Evolutionary conservation across 2,113 vertebrate genomes (phyloP), one percentile per base, ranked within the genome.

Genomic region (Oenanthe melanoleuca): DNA sequence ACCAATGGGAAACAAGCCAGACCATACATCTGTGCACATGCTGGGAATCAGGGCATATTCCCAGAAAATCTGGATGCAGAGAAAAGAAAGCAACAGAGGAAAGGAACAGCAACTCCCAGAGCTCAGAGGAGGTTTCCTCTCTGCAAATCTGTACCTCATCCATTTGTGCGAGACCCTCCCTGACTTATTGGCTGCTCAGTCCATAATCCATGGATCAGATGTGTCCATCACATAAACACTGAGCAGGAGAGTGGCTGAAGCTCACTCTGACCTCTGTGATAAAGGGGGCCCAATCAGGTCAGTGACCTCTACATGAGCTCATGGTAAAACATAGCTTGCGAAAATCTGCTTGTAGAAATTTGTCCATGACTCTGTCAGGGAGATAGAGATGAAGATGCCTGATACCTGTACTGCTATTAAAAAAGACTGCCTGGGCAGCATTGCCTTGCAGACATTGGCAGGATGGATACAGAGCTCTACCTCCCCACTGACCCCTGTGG

Each of bases 191-290:
- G 69, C 52, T 80, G 63, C 49, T 72, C 61, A 57, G 14, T 7
- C 65, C 0, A 1, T 14, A 59, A 49, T 44, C n/a, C 33, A 2
- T 2, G 18, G 38, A 38, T 60, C 73, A 74, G 26, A 56, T 1
- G 0, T 23, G 13, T 49, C 75, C 59, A 29, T 59, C 20, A 1
- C 1, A 65, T 7, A 47, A 55, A 42, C 19, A 28, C 0, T 7
- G 22, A 86, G 67, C 11, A 3, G 31, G 23, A 69, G 14, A 45
- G 44, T 8, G 9, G 53, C 63, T 17, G 25, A 74, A 33, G 65
- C 52, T 93, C 52, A 42, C 34, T 38, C 6, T 29, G 31, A 70
- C 12, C 52, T 63, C 60, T 26, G 64, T 19, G 65, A 71, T 33
- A 29, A 77, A n/a, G 22, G 18, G 6, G 4, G 40, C 29, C 23